A percentile compares a stretch with the other conserved stretches of the same genome.
Conservation (phyloP, 2,113 vertebrate species). For the Neotragus moschatus region DNA sequence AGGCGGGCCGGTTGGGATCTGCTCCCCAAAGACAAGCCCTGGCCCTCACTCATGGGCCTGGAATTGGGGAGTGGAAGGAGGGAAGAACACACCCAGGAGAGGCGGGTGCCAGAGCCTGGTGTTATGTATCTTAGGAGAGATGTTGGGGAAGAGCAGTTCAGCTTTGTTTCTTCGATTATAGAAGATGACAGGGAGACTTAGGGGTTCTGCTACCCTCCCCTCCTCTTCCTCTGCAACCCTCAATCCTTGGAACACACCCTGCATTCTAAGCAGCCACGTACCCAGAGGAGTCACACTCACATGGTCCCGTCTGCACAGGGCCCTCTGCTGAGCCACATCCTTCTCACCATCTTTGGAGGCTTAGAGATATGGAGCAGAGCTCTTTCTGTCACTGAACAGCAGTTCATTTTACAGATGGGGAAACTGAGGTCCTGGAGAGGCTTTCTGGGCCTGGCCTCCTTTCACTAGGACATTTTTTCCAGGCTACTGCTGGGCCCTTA, state of each 20-base stretch:
- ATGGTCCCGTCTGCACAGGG: background rate
- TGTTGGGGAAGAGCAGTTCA: background rate
- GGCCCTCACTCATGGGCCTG: conserved; percentile 70
- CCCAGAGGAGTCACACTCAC: background rate
- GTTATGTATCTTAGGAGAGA: background rate
- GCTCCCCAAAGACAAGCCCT: conserved; percentile 63
- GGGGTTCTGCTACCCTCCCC: background rate
- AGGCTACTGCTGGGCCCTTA: background rate
- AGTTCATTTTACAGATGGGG: background rate
- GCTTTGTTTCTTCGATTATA: background rate
- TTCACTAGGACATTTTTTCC: background rate
- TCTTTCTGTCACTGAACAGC: background rate
- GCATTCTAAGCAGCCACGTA: conserved; percentile 27
- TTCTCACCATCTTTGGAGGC: background rate
- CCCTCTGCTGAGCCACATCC: conserved; percentile 7
- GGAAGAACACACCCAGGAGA: conserved; percentile 63
- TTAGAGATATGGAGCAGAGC: background rate
- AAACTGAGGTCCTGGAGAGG: background rate
- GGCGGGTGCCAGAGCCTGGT: conserved; percentile 32
- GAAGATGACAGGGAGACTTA: background rate
- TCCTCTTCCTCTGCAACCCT: background rate
- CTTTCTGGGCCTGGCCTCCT: background rate
- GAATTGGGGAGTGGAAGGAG: conserved; percentile 72
- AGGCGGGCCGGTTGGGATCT: conserved; percentile 61
- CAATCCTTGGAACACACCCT: background rate